A percentile compares a stretch with the other conserved stretches of the same genome.
phyloP scores from a whole-genome alignment of 2,113 vertebrate species.

The Scophthalmus maximus region DNA sequence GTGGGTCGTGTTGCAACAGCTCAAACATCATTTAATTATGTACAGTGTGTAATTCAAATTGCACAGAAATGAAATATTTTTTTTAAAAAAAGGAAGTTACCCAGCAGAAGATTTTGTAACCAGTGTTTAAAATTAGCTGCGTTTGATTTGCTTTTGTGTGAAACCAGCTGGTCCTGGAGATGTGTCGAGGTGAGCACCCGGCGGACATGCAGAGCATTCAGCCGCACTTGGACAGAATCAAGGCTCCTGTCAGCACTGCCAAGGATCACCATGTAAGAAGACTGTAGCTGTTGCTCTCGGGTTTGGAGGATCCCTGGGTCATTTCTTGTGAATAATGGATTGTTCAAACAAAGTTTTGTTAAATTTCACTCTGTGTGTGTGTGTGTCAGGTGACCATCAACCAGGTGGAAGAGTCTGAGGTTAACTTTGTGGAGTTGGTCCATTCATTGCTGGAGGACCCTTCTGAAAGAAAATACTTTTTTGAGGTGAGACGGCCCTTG shows the following conservation, averaged over 20 bases:
- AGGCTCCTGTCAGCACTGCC: slow-evolving; percentile 73
- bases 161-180: slow-evolving; percentile 77
- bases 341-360: too few relatives aligned
- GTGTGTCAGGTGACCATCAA: slow-evolving; percentile 66
- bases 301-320: too few relatives aligned
- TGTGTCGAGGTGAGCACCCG: slow-evolving; percentile 75
- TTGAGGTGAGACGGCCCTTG: slow-evolving; percentile 64
- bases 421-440: slow-evolving; percentile 81
- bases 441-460: slow-evolving; percentile 77
- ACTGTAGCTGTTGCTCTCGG: background rate
- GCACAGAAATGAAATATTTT: too few relatives aligned
- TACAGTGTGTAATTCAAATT: too few relatives aligned
- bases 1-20: too few relatives aligned
- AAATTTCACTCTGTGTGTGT: too few relatives aligned
- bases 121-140: too few relatives aligned
- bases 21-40: too few relatives aligned
- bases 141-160: background rate
- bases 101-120: too few relatives aligned
- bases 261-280: slow-evolving; percentile 72
- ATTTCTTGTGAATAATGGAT: too few relatives aligned
- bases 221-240: slow-evolving; percentile 79
- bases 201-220: slow-evolving; percentile 75
- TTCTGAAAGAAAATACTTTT: slow-evolving; percentile 74
- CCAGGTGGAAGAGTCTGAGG: slow-evolving; percentile 79
- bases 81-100: too few relatives aligned